phyloP scores from a whole-genome alignment of 2,888 invertebrate species.

The Belgica antarctica region DNA sequence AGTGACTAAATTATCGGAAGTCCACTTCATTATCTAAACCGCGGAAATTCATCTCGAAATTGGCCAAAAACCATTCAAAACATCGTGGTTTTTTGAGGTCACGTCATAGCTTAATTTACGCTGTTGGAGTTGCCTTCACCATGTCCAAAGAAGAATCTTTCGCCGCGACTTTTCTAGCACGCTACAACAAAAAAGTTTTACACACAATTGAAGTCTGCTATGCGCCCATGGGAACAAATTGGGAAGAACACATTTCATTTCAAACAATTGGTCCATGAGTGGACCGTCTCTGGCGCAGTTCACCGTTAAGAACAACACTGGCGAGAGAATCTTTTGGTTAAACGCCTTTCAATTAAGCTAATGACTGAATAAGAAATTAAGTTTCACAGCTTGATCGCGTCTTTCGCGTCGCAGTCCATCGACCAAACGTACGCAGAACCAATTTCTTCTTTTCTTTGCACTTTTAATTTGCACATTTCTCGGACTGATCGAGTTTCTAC shows the following conservation, averaged over 20 bases:
- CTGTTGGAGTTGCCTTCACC: too few relatives aligned
- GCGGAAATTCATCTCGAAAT: neutral
- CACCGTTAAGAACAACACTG: neutral
- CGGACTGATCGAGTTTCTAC: neutral
- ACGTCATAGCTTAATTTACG: neutral
- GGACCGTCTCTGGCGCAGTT: neutral
- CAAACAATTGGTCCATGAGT: neutral
- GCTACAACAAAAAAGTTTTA: too few relatives aligned
- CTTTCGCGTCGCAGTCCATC: too few relatives aligned
- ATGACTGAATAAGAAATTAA: neutral
- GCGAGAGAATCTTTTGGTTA: neutral
- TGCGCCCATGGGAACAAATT: neutral
- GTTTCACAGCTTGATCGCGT: neutral
- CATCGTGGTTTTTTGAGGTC: neutral
- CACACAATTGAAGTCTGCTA: neutral
- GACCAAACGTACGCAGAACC: neutral
- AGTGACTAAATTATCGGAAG: too few relatives aligned
- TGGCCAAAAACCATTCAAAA: neutral
- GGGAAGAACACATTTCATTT: too few relatives aligned
- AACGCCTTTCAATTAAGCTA: neutral
- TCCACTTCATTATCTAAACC: too few relatives aligned
- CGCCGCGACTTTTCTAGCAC: constrained; percentile 9
- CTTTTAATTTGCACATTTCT: constrained; percentile 17
- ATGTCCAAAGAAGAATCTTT: neutral
- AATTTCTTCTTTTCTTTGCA: neutral